A percentile compares a stretch with the other conserved stretches of the same genome.
Evolutionary conservation across 2,113 vertebrate species (phyloP).

Genomic region (Nothobranchius kuhntae): DNA sequence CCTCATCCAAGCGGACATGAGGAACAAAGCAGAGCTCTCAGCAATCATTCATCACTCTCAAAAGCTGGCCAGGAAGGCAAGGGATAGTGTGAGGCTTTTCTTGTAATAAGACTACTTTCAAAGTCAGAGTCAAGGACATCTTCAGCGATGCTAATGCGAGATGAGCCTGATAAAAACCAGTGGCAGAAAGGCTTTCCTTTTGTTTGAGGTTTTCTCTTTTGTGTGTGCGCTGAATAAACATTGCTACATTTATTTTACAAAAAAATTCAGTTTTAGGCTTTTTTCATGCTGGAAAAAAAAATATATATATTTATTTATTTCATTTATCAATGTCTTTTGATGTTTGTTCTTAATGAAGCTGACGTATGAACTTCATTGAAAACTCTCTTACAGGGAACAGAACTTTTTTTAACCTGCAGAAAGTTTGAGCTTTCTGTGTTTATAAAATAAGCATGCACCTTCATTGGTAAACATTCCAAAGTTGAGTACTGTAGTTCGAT

Average conservation of each 20-base stretch:
- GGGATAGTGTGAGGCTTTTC: constrained; percentile 45
- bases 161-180: constrained; percentile 51
- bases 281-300: no score
- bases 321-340: no score
- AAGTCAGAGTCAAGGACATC: constrained; percentile 75
- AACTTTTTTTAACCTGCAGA: no score
- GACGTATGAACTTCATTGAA: background rate
- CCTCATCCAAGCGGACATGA: constrained; percentile 69
- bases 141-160: constrained; percentile 46
- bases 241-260: no score
- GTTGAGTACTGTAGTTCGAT: no score
- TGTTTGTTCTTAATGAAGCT: background rate
- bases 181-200: constrained; percentile 5
- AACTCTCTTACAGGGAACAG: background rate
- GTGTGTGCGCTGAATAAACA: background rate
- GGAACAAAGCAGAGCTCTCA: constrained; percentile 72
- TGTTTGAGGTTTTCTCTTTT: background rate
- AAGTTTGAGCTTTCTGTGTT: no score
- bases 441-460: no score
- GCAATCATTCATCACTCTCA: constrained; percentile 69
- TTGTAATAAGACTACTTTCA: constrained; percentile 68
- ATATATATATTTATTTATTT: background rate
- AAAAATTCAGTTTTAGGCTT: no score
- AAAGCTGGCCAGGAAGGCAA: constrained; percentile 67
- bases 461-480: no score